phyloP scores from a whole-genome alignment of 1,140 invertebrate genomes.

The Epicauta chinensis region DNA sequence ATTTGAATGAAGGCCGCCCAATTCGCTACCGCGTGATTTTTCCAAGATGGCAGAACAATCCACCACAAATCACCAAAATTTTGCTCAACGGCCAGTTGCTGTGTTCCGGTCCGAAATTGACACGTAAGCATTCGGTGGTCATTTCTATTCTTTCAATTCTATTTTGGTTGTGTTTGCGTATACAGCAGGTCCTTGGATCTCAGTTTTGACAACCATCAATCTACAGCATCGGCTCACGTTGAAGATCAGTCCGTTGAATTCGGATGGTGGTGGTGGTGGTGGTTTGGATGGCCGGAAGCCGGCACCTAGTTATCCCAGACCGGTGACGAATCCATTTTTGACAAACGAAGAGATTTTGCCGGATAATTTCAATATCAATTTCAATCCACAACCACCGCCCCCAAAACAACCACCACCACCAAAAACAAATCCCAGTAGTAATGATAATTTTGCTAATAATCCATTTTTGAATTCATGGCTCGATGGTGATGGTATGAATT shows the following conservation, averaged over 20 bases:
- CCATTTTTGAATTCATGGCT: no score
- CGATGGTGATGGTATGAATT: no score
- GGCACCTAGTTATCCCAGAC: not conserved
- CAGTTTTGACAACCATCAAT: conserved; percentile 33
- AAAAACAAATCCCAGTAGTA: not conserved
- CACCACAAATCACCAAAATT: conserved; percentile 37
- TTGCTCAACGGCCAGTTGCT: conserved; percentile 34
- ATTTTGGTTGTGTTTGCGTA: conserved; percentile 2
- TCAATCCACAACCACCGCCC: not conserved
- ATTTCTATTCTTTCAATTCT: no score
- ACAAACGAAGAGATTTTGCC: no score
- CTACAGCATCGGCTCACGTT: conserved; percentile 33
- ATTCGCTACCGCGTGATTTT: conserved; percentile 34
- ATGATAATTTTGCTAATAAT: no score
- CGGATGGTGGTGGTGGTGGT: no score
- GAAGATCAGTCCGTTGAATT: conserved; percentile 17
- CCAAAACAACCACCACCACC: not conserved
- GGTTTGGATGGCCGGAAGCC: not conserved
- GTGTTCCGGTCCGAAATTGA: conserved; percentile 32
- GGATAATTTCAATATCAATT: not conserved
- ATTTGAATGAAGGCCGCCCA: conserved; percentile 27
- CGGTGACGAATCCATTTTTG: not conserved
- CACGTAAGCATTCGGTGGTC: no score
- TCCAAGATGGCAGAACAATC: conserved; percentile 31
- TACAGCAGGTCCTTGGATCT: conserved; percentile 29